Evolutionary conservation across 2,113 vertebrate species (phyloP), one percentile per base, ranked within the genome.

Genomic region (Sarotherodon lohbergeri): DNA sequence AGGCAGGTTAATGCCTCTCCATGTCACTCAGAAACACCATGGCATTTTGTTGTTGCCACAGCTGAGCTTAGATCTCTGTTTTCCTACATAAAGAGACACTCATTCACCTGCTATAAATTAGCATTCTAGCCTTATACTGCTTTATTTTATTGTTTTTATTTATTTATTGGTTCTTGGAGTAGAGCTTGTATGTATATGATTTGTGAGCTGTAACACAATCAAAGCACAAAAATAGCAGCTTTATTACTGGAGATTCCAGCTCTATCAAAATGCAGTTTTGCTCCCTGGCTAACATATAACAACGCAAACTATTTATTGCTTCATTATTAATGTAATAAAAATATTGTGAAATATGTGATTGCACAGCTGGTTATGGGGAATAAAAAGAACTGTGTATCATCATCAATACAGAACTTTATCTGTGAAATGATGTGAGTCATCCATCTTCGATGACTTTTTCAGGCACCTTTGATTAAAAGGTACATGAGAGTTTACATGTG

Each of bases 11-110:
- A 94, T 83, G 82, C 7, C 34, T 48, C 86, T 61, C 22, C 52
- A 3, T 56, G 90, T 86, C 91, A 80, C 82, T 83, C 59, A 46
- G 87, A 66, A 84, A 39, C 71, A 48, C 63, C 2, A 1, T 73
- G 88, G 82, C 88, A 86, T 90, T 94, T 90, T 91, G 89, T 84
- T 90, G 88, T 80, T 78, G 85, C 79, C 79, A 83, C 86, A 48
- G 63, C 56, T 43, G 68, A 46, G 50, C 78, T 86, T 36, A 66
- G 78, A 81, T 85, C 89, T 84, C 8, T 8, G 5, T 32, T 39
- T 46, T 71, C 52, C 9, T 5, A 24, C 2, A 80, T 27, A 87
- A 80, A 91, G 41, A 71, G 13, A 73, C 12, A 41, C 50, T n/a
- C 7, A 19, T 43, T 39, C 7, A 12, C 24, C 32, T 5, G 56